Evolutionary conservation across 2,113 vertebrate genomes (phyloP).

Genomic region (Ptyas mucosa): DNA sequence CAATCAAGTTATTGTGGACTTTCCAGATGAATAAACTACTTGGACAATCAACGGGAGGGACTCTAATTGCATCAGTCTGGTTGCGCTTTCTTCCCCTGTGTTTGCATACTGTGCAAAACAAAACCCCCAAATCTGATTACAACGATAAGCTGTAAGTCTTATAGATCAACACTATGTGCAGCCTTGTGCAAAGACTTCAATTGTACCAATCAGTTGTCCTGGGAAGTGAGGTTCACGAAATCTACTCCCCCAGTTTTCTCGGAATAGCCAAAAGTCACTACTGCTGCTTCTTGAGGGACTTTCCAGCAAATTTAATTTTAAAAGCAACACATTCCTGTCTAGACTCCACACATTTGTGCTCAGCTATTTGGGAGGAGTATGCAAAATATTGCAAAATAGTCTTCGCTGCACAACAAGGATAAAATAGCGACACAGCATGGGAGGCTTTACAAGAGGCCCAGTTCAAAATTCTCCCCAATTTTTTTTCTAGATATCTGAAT

Average conservation of each 20-base stretch:
- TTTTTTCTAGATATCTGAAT: background rate
- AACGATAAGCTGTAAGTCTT: background rate
- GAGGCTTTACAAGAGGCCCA: background rate
- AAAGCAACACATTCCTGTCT: background rate
- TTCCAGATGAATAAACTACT: background rate
- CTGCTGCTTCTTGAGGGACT: background rate
- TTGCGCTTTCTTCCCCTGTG: background rate
- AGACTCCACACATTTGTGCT: background rate
- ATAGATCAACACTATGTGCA: background rate
- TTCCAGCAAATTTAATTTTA: background rate
- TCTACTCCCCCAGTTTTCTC: background rate
- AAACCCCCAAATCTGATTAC: background rate
- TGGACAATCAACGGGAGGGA: background rate
- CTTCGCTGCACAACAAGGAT: background rate
- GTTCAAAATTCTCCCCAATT: background rate
- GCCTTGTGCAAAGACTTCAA: background rate
- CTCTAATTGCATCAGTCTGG: background rate
- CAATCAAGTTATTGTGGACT: background rate
- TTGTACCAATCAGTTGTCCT: background rate
- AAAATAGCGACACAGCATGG: background rate
- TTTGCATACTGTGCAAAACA: background rate
- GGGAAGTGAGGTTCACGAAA: background rate
- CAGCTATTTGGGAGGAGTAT: background rate
- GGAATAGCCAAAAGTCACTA: background rate
- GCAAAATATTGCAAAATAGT: background rate